These are phyloP conservation scores for Gastracanthus pulcherrimus DNA, from an alignment of 2,888 invertebrate species.

Conservation along the genomic window DNA sequence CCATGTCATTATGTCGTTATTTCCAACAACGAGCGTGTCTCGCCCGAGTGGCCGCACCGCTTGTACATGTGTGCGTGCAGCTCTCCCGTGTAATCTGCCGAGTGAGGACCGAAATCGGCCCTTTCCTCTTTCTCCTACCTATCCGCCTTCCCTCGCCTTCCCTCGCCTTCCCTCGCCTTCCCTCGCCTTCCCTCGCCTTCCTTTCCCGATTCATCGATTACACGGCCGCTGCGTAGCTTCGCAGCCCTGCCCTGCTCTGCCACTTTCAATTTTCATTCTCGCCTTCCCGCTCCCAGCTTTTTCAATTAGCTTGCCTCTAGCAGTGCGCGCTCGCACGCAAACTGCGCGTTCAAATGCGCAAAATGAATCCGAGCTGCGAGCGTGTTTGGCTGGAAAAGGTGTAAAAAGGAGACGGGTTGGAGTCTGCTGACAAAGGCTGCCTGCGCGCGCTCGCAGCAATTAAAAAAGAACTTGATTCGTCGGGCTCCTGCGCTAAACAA, in stretches of 20 bases:
- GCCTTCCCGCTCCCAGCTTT: slow-evolving; percentile 58
- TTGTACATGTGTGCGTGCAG: not conserved
- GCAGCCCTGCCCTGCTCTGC: not conserved
- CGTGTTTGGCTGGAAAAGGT: not conserved
- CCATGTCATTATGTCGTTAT: slow-evolving; percentile 77
- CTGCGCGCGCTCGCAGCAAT: not conserved
- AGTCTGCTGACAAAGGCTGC: not conserved
- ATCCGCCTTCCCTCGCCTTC: slow-evolving; percentile 38
- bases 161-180: not conserved
- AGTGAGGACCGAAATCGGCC: not conserved
- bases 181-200: slow-evolving; percentile 33
- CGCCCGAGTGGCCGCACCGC: slow-evolving; percentile 62
- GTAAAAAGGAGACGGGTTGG: not conserved
- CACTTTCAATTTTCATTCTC: slow-evolving; percentile 53
- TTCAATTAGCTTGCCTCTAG: slow-evolving; percentile 60
- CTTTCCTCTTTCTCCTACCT: slow-evolving; percentile 55
- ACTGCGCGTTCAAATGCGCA: not conserved
- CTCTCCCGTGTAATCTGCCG: not conserved
- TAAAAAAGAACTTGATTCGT: not conserved
- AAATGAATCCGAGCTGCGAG: not conserved
- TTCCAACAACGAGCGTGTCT: slow-evolving; percentile 76
- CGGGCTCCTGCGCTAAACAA: not conserved
- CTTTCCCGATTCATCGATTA: slow-evolving; percentile 55
- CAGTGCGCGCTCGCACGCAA: not conserved
- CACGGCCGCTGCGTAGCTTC: not conserved